These are phyloP conservation scores for Nomia melanderi DNA, from an alignment of 1,140 invertebrate genomes.

Conservation along the genomic window DNA sequence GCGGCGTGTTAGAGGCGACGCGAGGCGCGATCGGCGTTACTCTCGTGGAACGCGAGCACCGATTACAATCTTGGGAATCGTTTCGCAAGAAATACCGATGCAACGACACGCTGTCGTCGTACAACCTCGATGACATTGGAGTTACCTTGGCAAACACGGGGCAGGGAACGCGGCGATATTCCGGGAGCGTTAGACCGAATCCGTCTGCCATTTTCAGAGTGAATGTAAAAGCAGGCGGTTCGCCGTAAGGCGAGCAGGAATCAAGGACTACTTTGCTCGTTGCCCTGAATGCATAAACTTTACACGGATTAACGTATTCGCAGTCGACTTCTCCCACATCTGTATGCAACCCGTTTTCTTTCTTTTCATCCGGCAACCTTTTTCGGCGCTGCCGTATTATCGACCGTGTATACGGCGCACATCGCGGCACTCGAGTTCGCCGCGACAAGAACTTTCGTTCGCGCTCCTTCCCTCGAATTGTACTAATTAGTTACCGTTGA, in stretches of 20 bases:
- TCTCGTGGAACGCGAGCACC: background rate
- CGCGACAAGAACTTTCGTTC: too few species aligned
- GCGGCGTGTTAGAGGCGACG: too few species aligned
- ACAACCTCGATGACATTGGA: slow-evolving; percentile 22
- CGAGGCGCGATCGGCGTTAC: background rate
- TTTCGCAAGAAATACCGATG: slow-evolving; percentile 18
- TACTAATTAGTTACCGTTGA: too few species aligned
- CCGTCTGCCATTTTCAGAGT: slow-evolving; percentile 31
- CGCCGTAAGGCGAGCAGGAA: background rate
- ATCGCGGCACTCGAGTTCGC: too few species aligned
- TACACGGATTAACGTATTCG: slow-evolving; percentile 9
- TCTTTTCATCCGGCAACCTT: too few species aligned
- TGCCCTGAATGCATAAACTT: slow-evolving; percentile 32
- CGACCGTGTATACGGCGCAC: too few species aligned
- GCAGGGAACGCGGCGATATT: background rate
- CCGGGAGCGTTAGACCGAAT: slow-evolving; percentile 1
- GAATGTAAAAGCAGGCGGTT: slow-evolving; percentile 30
- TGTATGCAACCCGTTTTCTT: background rate
- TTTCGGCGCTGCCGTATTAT: too few species aligned
- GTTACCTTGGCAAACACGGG: slow-evolving; percentile 11
- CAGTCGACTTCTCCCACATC: background rate
- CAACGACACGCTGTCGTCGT: slow-evolving; percentile 1
- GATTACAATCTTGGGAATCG: slow-evolving; percentile 22
- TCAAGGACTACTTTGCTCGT: slow-evolving; percentile 16
- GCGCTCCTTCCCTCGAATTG: too few species aligned